These are phyloP conservation scores for Epizoanthus rinbou DNA, from an alignment of 92 coral and sea anemone genomes.

Conservation along the genomic window DNA sequence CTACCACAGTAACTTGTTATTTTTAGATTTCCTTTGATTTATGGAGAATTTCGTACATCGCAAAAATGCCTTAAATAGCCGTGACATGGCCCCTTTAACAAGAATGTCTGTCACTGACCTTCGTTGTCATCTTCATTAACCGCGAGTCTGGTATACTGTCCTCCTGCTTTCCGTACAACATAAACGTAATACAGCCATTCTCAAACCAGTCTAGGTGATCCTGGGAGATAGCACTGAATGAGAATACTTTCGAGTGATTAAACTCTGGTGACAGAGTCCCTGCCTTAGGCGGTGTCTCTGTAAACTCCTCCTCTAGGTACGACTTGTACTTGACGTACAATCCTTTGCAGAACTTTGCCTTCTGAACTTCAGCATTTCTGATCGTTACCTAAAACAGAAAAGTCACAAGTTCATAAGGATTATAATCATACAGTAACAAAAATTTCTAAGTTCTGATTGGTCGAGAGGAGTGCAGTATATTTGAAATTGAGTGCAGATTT, in stretches of 20 bases:
- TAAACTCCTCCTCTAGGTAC: conserved; percentile 64
- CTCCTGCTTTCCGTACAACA: conserved; percentile 89
- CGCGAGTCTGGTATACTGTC: conserved; percentile 82
- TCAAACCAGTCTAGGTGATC: conserved; percentile 97
- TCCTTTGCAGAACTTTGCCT: conserved; percentile 85
- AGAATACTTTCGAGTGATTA: conserved; percentile 76
- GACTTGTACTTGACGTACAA: conserved; percentile 90
- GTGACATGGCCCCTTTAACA: no score
- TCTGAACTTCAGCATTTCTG: conserved; percentile 87
- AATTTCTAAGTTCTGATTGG: no score
- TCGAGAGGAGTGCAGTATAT: no score
- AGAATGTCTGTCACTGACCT: conserved; percentile 53
- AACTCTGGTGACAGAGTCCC: conserved; percentile 92
- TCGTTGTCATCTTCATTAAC: conserved; percentile 93
- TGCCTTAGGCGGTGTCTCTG: conserved; percentile 65
- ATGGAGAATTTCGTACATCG: no score
- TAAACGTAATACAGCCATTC: conserved; percentile 87
- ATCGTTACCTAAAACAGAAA: conserved; percentile 72
- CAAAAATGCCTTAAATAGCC: no score
- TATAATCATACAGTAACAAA: no score
- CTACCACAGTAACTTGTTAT: no score
- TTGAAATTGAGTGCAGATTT: no score
- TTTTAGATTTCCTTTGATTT: no score
- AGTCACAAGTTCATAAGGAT: not conserved
- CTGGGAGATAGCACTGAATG: conserved; percentile 66